These are phyloP conservation scores for Mohoua ochrocephala DNA, from an alignment of 2,113 vertebrate genomes.

Conservation along the genomic window DNA sequence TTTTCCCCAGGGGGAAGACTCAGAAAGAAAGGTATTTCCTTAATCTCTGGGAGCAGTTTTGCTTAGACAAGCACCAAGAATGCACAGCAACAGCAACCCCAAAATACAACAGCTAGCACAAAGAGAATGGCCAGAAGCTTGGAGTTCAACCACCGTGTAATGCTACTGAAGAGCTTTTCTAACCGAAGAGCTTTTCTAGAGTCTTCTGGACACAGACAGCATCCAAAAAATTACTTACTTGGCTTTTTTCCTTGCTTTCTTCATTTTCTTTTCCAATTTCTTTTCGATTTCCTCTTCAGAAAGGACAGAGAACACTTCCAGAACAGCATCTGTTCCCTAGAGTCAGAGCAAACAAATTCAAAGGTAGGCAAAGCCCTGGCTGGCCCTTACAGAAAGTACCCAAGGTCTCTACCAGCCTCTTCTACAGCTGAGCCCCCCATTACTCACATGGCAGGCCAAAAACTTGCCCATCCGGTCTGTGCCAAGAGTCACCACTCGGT, in stretches of 20 bases:
- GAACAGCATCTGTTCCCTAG: conserved; percentile 82
- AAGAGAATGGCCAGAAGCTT: not conserved
- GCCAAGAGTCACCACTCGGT: conserved; percentile 83
- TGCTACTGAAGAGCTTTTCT: not conserved
- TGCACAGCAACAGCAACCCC: not conserved
- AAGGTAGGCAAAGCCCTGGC: not conserved
- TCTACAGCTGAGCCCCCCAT: not conserved
- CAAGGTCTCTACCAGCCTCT: not conserved
- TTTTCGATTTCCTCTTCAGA: conserved; percentile 82
- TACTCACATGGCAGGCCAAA: conserved; percentile 91
- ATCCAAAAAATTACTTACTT: conserved; percentile 58
- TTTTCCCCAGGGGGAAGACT: not conserved
- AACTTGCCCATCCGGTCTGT: conserved; percentile 78
- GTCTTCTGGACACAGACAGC: not conserved
- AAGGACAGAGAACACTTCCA: conserved; percentile 89
- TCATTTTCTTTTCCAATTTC: conserved; percentile 86
- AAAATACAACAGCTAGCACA: not conserved
- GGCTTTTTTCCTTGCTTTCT: conserved; percentile 89
- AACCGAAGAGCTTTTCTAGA: not conserved
- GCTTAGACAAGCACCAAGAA: not conserved
- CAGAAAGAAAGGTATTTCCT: not conserved
- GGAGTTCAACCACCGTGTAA: not conserved
- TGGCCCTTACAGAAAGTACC: not conserved
- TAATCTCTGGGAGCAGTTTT: not conserved
- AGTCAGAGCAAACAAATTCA: not conserved